phyloP scores from a whole-genome alignment of 1,140 invertebrate genomes.

The Aleiodes sp. region DNA sequence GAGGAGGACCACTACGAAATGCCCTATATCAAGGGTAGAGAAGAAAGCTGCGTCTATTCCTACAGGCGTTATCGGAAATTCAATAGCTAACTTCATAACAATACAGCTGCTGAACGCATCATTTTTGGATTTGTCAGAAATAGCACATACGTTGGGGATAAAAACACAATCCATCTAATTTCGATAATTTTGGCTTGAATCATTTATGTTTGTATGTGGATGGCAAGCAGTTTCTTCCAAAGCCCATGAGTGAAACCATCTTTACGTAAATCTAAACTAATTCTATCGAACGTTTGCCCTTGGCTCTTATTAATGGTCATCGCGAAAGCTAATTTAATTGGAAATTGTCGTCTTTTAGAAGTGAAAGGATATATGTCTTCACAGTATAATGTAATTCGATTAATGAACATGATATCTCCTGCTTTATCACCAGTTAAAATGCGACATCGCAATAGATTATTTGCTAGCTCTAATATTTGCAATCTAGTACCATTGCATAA shows the following conservation, averaged over 20 bases:
- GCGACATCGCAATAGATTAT: slow-evolving; percentile 38
- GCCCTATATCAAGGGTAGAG: not conserved
- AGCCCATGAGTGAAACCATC: too few relatives aligned
- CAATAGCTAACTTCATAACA: not conserved
- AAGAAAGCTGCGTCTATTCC: not conserved
- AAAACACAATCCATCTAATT: too few relatives aligned
- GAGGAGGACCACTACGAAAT: not conserved
- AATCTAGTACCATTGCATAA: slow-evolving; percentile 35
- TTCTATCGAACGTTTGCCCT: too few relatives aligned
- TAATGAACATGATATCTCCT: too few relatives aligned
- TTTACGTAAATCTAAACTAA: too few relatives aligned
- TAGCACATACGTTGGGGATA: too few relatives aligned
- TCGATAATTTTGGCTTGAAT: not conserved
- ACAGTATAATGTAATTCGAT: too few relatives aligned
- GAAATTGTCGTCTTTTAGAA: too few relatives aligned
- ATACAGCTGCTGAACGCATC: not conserved
- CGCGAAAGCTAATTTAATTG: too few relatives aligned
- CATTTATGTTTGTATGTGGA: not conserved
- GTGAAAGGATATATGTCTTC: too few relatives aligned
- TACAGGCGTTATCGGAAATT: not conserved
- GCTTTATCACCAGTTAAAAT: slow-evolving; percentile 37
- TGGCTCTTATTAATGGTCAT: too few relatives aligned
- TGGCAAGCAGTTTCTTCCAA: too few relatives aligned
- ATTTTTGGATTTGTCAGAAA: not conserved
- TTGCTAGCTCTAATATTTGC: slow-evolving; percentile 25